Evolutionary conservation across 2,797 vertebrate species (phyloP).

Genomic region (Sebastes hopkinsi): DNA sequence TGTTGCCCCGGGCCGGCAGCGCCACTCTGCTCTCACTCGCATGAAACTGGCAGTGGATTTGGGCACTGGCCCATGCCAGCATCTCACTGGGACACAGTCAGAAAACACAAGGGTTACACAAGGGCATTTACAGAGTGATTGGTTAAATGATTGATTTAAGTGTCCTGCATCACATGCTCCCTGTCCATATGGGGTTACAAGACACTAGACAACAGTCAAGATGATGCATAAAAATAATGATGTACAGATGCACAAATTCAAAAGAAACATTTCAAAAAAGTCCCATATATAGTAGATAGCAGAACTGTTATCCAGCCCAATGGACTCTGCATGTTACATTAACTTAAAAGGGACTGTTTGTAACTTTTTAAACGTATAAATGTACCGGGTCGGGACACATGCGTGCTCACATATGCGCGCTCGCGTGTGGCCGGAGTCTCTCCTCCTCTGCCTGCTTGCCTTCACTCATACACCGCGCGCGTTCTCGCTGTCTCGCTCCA

Average conservation of each 20-base stretch:
- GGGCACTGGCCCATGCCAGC: slow-evolving; percentile 97
- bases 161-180: background rate
- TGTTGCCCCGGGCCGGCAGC: slow-evolving; percentile 88
- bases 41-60: slow-evolving; percentile 98
- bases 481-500: no score
- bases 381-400: no score
- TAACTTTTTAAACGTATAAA: no score
- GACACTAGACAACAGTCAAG: background rate
- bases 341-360: no score
- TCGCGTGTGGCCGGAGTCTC: no score
- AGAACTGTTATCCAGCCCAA: background rate
- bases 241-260: background rate
- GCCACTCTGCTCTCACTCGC: slow-evolving; percentile 93
- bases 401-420: no score
- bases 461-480: no score
- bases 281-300: background rate
- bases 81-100: slow-evolving; percentile 86
- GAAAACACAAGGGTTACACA: slow-evolving; percentile 4
- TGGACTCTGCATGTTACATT: background rate
- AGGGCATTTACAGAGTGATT: background rate
- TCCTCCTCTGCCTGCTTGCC: no score
- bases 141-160: background rate
- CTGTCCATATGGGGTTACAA: background rate
- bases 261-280: background rate
- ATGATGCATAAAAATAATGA: background rate